phyloP scores from a whole-genome alignment of 2,888 invertebrate species.

The Cerastis rubricosa region DNA sequence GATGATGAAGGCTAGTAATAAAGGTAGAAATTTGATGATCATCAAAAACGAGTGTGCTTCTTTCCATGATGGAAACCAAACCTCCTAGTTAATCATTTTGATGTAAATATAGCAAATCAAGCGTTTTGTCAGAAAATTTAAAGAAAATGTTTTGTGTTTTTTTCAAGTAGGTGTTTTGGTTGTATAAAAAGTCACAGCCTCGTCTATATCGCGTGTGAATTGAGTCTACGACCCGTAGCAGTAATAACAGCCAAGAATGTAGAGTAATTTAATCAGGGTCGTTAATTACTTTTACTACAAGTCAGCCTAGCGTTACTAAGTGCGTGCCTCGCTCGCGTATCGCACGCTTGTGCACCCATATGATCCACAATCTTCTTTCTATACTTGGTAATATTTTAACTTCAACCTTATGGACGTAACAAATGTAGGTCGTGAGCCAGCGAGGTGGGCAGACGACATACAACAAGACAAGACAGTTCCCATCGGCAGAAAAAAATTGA shows the following conservation, averaged over 20 bases:
- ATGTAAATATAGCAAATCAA: not conserved
- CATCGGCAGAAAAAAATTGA: too few species aligned
- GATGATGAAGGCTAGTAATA: too few species aligned
- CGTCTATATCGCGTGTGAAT: not conserved
- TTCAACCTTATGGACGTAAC: not conserved
- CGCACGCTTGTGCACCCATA: slow-evolving; percentile 26
- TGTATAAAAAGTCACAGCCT: not conserved
- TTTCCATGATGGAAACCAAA: not conserved
- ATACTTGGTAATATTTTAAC: not conserved
- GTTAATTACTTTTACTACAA: slow-evolving; percentile 13
- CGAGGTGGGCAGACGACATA: too few species aligned
- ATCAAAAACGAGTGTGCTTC: not conserved
- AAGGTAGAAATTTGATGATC: too few species aligned
- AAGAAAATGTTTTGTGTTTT: not conserved
- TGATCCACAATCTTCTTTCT: slow-evolving; percentile 10
- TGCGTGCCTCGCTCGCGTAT: not conserved
- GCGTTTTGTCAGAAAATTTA: not conserved
- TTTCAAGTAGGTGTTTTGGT: not conserved
- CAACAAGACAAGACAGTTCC: too few species aligned
- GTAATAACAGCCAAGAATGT: slow-evolving; percentile 6
- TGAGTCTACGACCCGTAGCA: not conserved
- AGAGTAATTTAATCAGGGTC: slow-evolving; percentile 5
- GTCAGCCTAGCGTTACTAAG: slow-evolving; percentile 11
- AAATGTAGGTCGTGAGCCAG: too few species aligned
- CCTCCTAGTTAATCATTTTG: not conserved